Evolutionary conservation across 2,113 vertebrate species (phyloP).

Genomic region (Aleadryas rufinucha): DNA sequence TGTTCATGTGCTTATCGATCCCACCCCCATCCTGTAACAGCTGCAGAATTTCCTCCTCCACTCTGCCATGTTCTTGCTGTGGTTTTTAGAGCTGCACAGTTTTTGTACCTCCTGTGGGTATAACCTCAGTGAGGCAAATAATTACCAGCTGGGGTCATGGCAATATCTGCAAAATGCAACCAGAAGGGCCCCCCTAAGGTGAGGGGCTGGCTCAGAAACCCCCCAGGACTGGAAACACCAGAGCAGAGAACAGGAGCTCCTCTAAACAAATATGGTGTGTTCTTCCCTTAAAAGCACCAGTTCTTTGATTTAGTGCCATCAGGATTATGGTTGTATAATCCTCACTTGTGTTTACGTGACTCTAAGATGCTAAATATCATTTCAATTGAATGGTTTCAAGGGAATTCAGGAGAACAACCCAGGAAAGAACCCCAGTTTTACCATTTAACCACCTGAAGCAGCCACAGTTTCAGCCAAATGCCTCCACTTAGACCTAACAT

Average conservation of each 20-base stretch:
- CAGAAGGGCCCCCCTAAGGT: neutral
- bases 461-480: neutral
- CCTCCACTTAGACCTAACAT: fast-evolving
- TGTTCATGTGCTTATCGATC: neutral
- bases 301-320: neutral
- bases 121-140: neutral
- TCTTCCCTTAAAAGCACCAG: neutral
- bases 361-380: neutral
- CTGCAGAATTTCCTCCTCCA: conserved; percentile 18
- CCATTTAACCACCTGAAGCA: neutral
- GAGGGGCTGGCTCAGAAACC: neutral
- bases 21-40: conserved; percentile 12
- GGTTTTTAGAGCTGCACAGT: neutral
- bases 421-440: neutral
- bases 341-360: neutral
- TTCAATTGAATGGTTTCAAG: neutral
- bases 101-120: neutral
- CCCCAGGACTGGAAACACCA: neutral
- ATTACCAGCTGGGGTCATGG: neutral
- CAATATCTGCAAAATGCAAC: neutral
- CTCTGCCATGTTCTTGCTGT: neutral
- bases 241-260: neutral
- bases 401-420: neutral
- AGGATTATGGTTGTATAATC: neutral
- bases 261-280: neutral